Evolutionary conservation across 2,113 vertebrate species (phyloP), one percentile per base, ranked within the genome.

Genomic region (Takifugu flavidus): DNA sequence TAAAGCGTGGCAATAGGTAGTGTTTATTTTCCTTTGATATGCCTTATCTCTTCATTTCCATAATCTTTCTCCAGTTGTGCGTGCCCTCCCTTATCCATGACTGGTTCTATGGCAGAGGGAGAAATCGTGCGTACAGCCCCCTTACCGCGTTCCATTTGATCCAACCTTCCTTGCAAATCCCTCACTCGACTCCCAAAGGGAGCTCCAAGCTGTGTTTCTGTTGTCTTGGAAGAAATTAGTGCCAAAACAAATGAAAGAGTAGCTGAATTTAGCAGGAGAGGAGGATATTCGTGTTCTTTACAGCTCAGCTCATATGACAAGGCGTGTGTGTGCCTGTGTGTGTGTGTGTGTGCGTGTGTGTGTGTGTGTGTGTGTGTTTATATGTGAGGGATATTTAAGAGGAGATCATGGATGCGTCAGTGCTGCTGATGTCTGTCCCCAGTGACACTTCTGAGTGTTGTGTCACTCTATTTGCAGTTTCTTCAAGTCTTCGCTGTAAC

Each of bases 161-260:
- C 76, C 53, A 67, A 60, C 51, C 34, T 47, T 67, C 56, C 67
- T 85, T 69, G 60, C 76, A 62, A 60, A 59, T 83, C 81, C 50
- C 72, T 62, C 67, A 67, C 61, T 62, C 71, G 59, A 77, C 63
- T 83, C 82, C 77, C 77, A 69, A 42, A 79, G 65, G 79, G 74
- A 49, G 61, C 34, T 28, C 29, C 53, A 57, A 67, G 62, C 49
- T 53, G 60, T 73, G 76, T 65, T 82, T 6, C 34, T 65, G 65
- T 81, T 87, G 89, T 89, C 79, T 65, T 27, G 51, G 28, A 65
- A 67, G 66, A 89, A 82, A 87, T 83, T 74, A 72, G 60, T 25
- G 45, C 65, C 65, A 85, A 85, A 86, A 76, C 74, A 84, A 82
- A 82, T 74, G 66, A 75, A 78, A 81, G 63, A 72, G 62, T 68